phyloP scores from a whole-genome alignment of 2,888 invertebrate genomes.

The Cyclophora punctaria region DNA sequence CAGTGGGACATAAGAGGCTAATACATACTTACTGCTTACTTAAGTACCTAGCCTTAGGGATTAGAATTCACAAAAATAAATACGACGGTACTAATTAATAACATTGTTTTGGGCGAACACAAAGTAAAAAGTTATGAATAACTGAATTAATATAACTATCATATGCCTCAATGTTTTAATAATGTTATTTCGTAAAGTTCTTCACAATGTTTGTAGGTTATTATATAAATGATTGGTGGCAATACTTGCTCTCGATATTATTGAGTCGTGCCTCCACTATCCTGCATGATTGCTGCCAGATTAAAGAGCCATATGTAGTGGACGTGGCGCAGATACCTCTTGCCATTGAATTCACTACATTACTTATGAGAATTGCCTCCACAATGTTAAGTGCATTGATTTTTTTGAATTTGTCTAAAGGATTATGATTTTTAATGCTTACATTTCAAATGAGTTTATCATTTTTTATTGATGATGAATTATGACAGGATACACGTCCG shows the following conservation, averaged over 20 bases:
- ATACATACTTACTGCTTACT: too few species aligned
- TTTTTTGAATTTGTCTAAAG: conserved; percentile 13
- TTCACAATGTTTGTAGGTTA: too few species aligned
- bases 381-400: conserved; percentile 16
- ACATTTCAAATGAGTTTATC: conserved; percentile 1
- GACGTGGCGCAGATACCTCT: conserved; percentile 2
- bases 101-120: too few species aligned
- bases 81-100: too few species aligned
- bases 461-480: conserved; percentile 3
- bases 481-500: conserved; percentile 6
- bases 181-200: too few species aligned
- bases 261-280: conserved; percentile 1
- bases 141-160: too few species aligned
- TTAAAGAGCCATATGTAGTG: conserved; percentile 2
- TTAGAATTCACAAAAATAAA: too few species aligned
- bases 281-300: conserved; percentile 1
- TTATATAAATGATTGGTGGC: too few species aligned
- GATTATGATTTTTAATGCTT: conserved; percentile 14
- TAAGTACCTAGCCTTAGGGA: too few species aligned
- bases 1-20: too few species aligned
- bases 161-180: too few species aligned
- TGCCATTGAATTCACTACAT: conserved; percentile 15
- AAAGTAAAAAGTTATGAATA: too few species aligned
- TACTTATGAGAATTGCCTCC: conserved; percentile 5
- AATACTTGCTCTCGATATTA: neutral